Base-by-base conservation (phyloP, 1,140 invertebrate species). In the Procambarus virginalis region DNA sequence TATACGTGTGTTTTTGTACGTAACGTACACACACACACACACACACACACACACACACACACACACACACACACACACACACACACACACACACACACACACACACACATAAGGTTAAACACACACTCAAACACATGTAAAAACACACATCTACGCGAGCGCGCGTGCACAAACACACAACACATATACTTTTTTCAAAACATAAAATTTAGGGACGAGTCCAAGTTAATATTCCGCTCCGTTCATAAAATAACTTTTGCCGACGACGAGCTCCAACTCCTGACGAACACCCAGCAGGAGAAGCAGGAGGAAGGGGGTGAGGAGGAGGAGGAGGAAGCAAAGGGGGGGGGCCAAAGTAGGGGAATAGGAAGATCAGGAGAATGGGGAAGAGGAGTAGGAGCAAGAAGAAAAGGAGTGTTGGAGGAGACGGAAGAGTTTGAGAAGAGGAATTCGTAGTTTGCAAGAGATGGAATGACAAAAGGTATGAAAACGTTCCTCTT, bases 161-260 rank as follows among this genome's bases (percentile, higher is more conserved):
- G 12, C 51, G 12, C 51, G 12, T 12, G 12, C 51, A 55, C 51
- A 55, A 8, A 55, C 51, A 55, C 51, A 55, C 51, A 34, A 34
- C 34, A 55, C 51, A 55, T 5, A 85, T 48, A 58, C 48, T 87
- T 80, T 78, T 87, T 79, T 49, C 48, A 55, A 87, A 79, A 80
- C 85, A 87, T 87, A 87, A 87, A 87, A 80, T 80, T 81, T 79
- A 80, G 22, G 78, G 85, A 87, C 70, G 78, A 79, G 78, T 80
- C 78, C 85, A 87, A 79, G 85, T 87, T 87, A 87, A 87, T 87
- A 87, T 87, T 87, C 85, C 70, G 3, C 73, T 51, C 51, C 85
- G 76, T 87, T 87, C 85, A 87, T 87, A 87, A 87, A 87, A 87
- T 58, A 79, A 87, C 85, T 87, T 87, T 87, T 87, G 60, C 77